Evolutionary conservation across 1,140 invertebrate genomes (phyloP).

Genomic region (Brachionus calyciflorus): DNA sequence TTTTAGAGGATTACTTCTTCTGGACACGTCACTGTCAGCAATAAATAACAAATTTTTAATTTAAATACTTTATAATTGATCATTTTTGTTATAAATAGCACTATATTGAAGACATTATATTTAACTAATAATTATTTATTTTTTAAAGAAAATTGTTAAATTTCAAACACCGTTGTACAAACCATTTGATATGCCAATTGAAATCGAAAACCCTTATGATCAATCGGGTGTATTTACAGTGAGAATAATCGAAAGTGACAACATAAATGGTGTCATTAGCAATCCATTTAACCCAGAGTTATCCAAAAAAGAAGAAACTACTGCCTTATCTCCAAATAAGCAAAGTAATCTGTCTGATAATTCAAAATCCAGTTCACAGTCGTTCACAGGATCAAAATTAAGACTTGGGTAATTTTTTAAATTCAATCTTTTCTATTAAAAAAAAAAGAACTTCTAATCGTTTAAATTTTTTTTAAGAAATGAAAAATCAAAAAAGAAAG

Average conservation of each 20-base stretch:
- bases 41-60: too few relatives aligned
- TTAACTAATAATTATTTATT: not conserved
- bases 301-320: not conserved
- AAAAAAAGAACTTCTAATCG: not conserved
- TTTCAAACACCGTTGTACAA: conserved; percentile 26
- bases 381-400: not conserved
- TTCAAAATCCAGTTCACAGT: not conserved
- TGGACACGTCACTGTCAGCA: too few relatives aligned
- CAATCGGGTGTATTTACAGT: conserved; percentile 32
- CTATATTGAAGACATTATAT: too few relatives aligned
- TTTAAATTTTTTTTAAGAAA: conserved; percentile 9
- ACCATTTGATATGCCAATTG: not conserved
- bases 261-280: not conserved
- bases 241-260: conserved; percentile 40
- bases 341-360: not conserved
- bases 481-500: conserved; percentile 12
- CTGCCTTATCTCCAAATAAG: not conserved
- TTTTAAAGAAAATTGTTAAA: conserved; percentile 45
- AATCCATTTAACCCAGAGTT: not conserved
- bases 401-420: not conserved
- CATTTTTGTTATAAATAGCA: too few relatives aligned
- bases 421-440: not conserved
- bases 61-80: too few relatives aligned
- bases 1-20: too few relatives aligned
- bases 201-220: conserved; percentile 44